Percentiles rank a stretch among this genome's conserved stretches.
phyloP scores from a whole-genome alignment of 2,113 vertebrate species.

The Trochalopteron elliotii region DNA sequence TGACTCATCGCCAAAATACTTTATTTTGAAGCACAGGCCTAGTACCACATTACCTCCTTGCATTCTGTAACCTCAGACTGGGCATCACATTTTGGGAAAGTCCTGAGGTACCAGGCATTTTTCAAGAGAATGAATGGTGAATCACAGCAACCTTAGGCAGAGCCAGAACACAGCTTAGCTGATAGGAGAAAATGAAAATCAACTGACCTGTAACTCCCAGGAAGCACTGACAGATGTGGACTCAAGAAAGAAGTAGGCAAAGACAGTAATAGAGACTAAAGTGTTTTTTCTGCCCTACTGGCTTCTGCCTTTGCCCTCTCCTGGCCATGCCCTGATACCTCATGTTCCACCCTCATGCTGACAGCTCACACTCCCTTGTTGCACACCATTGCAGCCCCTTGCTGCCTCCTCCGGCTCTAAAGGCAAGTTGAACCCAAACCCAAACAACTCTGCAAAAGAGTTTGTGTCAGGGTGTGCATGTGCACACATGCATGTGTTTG shows the following conservation, averaged over 20 bases:
- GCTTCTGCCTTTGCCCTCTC: neutral
- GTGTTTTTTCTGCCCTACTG: neutral
- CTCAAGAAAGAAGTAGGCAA: neutral
- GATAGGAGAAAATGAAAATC: neutral
- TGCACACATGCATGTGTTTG: neutral
- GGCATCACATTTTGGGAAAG: neutral
- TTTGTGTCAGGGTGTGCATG: neutral
- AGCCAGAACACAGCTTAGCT: neutral
- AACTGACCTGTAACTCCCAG: neutral
- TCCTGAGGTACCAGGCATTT: neutral
- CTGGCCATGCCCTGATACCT: neutral
- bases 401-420: neutral
- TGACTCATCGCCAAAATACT: neutral
- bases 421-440: neutral
- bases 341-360: rapidly evolving
- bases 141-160: neutral
- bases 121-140: neutral
- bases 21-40: neutral
- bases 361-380: rapidly evolving
- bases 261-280: neutral
- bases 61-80: neutral
- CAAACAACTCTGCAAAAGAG: neutral
- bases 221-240: neutral
- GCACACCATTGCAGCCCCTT: neutral
- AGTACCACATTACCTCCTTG: neutral